phyloP scores from a whole-genome alignment of 2,888 invertebrate genomes.

The Mesodorylaimus sp. region DNA sequence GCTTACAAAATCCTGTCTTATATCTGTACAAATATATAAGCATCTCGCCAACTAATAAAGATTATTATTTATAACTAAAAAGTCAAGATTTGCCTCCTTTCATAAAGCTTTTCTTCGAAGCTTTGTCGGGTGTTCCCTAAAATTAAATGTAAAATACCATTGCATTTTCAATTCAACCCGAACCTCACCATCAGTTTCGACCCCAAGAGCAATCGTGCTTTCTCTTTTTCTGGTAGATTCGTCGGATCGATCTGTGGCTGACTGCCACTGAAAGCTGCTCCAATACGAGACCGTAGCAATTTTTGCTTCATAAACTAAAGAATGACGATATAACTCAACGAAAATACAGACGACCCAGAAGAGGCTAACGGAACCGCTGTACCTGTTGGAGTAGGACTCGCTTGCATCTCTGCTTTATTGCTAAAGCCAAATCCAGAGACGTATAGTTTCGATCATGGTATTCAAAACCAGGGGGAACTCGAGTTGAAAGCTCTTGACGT shows the following conservation, averaged over 20 bases:
- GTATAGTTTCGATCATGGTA: slow-evolving; percentile 99
- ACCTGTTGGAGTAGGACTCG: slow-evolving; percentile 63
- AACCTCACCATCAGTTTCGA: slow-evolving; percentile 28
- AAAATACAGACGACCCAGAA: too few species aligned
- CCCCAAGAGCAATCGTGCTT: not conserved
- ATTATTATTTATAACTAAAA: too few species aligned
- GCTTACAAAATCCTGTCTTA: too few species aligned
- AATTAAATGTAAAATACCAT: too few species aligned
- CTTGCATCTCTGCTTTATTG: slow-evolving; percentile 80
- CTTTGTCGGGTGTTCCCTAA: too few species aligned
- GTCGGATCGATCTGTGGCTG: not conserved
- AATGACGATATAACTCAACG: too few species aligned
- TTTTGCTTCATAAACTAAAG: slow-evolving; percentile 2
- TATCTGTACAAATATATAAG: too few species aligned
- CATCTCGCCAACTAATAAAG: too few species aligned
- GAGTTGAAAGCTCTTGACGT: slow-evolving; percentile 77
- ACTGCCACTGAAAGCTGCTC: not conserved
- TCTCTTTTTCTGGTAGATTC: slow-evolving; percentile 1
- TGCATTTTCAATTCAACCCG: too few species aligned
- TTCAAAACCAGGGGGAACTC: slow-evolving; percentile 84
- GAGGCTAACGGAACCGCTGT: too few species aligned
- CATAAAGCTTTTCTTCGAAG: too few species aligned
- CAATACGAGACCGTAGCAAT: not conserved
- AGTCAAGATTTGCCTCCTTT: too few species aligned
- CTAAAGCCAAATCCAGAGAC: slow-evolving; percentile 86